phyloP scores from a whole-genome alignment of 2,797 vertebrate species.

The Liparis tanakae region DNA sequence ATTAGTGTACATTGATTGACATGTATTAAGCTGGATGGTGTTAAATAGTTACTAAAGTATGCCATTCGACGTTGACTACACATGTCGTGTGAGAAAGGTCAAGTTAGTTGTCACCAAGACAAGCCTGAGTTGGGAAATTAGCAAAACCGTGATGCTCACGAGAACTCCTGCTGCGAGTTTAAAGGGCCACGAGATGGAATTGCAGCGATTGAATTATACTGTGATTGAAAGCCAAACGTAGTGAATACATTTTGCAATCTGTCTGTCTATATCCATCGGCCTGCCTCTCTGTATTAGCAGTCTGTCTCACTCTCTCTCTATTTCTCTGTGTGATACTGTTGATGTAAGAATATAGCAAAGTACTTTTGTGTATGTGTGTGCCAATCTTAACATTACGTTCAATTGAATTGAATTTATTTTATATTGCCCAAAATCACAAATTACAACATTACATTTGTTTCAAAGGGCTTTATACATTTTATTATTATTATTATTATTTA shows the following conservation, averaged over 20 bases:
- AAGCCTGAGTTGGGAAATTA: constrained; percentile 35
- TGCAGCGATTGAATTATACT: constrained; percentile 61
- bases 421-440: too few species aligned
- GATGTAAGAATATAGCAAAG: background rate
- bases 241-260: constrained; percentile 65
- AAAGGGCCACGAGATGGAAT: constrained; percentile 69
- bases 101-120: constrained; percentile 20
- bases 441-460: too few species aligned
- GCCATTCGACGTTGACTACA: background rate
- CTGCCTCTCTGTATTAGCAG: constrained; percentile 2
- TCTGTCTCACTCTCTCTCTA: background rate
- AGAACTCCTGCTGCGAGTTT: constrained; percentile 41
- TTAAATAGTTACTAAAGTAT: background rate
- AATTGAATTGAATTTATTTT: too few species aligned
- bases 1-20: background rate
- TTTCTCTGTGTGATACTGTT: background rate
- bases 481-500: too few species aligned
- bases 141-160: constrained; percentile 49
- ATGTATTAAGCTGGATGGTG: background rate
- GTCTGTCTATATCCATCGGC: constrained; percentile 18
- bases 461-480: too few species aligned
- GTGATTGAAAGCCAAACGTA: constrained; percentile 70
- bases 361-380: constrained; percentile 1
- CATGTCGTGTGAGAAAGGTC: constrained; percentile 17
- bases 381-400: background rate